Evolutionary conservation across 2,113 vertebrate genomes (phyloP).

Genomic region (Sisor rabdophorus): DNA sequence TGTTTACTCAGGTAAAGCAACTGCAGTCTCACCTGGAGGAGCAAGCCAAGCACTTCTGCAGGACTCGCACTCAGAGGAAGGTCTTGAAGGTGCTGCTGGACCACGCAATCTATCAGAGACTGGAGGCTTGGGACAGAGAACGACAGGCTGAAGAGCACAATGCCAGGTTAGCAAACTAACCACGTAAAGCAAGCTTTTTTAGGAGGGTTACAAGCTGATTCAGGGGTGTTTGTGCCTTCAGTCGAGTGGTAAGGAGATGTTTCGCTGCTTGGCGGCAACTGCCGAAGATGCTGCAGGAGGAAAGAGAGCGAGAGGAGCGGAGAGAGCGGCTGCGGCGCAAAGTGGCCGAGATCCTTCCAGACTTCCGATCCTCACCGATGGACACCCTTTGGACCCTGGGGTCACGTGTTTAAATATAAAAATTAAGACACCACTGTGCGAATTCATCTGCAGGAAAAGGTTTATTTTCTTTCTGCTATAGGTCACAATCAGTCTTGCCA

Average conservation of each 20-base stretch:
- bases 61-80: slow-evolving; percentile 65
- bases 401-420: not conserved
- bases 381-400: slow-evolving; percentile 18
- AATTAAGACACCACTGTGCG: not conserved
- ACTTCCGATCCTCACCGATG: slow-evolving; percentile 65
- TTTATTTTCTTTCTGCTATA: slow-evolving; percentile 20
- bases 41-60: slow-evolving; percentile 56
- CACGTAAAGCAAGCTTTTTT: not conserved
- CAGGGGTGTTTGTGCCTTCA: slow-evolving; percentile 56
- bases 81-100: slow-evolving; percentile 72
- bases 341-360: slow-evolving; percentile 83
- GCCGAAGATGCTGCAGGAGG: slow-evolving; percentile 67
- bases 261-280: slow-evolving; percentile 77
- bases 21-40: slow-evolving; percentile 62
- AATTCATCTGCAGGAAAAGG: not conserved
- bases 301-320: slow-evolving; percentile 74
- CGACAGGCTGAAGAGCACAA: slow-evolving; percentile 69
- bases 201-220: not conserved
- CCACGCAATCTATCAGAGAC: slow-evolving; percentile 62
- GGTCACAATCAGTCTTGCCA: slow-evolving; percentile 15
- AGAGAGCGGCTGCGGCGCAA: slow-evolving; percentile 74
- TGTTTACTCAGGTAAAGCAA: slow-evolving; percentile 60
- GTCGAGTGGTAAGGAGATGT: slow-evolving; percentile 62
- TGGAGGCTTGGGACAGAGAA: slow-evolving; percentile 61
- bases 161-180: slow-evolving; percentile 69